Base-by-base conservation (phyloP, 2,888 invertebrate genomes). In the Asteroscopus sphinx region DNA sequence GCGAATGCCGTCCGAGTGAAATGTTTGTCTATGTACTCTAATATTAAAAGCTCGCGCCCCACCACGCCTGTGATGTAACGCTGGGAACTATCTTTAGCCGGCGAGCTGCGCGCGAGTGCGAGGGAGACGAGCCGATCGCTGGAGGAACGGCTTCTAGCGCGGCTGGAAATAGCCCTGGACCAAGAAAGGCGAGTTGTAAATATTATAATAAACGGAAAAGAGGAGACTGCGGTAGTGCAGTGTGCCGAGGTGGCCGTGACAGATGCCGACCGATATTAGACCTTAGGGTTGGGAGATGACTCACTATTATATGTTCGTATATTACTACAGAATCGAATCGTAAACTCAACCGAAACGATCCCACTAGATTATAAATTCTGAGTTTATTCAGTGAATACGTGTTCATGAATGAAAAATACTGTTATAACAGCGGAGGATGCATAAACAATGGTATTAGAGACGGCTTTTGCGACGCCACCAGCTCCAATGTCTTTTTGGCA, bases 151-250 rank as follows among this genome's bases (percentile, higher is more conserved):
- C 86, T 80, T 81, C 79, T 72, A 77, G 74, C 81, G 78, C 83
- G 81, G 88, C 94, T 95, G 95, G 95, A 95, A 95, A 94, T 94
- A 94, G 95, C 88, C 88, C 86, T 93, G 90, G 92, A 86, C 95
- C 95, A 95, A 95, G 95, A 95, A 95, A 95, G 95, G 95, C 93
- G 95, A 93, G 87, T 91, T 88, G 89, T 92, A 91, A 92, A 94
- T 93, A 93, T 93, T 94, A 92, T 93, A 93, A 93, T 93, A 93
- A 93, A 92, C 93, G 88, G 91, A 89, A 91, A 92, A 93, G 83
- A 83, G 81, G 84, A 82, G 80, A 81, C 82, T 85, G 87, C 82
- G 84, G 89, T 94, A 85, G 94, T 94, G 94, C 94, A 94, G 94
- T 94, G 94, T 94, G 94, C 94, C 94, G 92, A 90, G 80, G 80